Conservation (phyloP, 1,140 invertebrate genomes). For the Orius insidiosus region DNA sequence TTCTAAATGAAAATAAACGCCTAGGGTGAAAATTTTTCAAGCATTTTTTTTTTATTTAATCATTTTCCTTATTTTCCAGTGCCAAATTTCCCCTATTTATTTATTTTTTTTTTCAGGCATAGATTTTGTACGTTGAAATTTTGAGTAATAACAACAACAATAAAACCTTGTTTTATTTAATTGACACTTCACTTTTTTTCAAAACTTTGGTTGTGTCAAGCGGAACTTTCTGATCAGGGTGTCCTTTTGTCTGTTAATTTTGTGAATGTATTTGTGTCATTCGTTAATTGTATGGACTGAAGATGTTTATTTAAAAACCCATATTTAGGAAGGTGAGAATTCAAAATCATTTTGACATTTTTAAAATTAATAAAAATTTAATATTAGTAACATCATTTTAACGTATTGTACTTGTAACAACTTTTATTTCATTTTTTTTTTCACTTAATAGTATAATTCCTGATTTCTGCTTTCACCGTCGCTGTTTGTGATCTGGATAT, state of each 20-base stretch:
- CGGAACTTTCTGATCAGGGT: constrained; percentile 9
- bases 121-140: constrained; percentile 11
- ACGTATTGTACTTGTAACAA: constrained; percentile 11
- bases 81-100: background rate
- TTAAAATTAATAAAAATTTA: constrained; percentile 2
- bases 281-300: too few relatives aligned
- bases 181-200: too few relatives aligned
- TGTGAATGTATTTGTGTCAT: constrained; percentile 7
- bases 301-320: background rate
- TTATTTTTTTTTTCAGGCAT: constrained; percentile 2
- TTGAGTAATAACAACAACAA: background rate
- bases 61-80: background rate
- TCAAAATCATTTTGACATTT: constrained; percentile 5
- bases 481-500: constrained; percentile 7
- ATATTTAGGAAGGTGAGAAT: constrained; percentile 10
- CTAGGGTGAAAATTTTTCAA: too few relatives aligned
- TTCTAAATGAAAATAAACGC: too few relatives aligned
- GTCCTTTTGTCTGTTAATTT: constrained; percentile 3
- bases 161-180: constrained; percentile 7
- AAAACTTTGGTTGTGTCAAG: constrained; percentile 3
- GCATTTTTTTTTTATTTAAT: constrained; percentile 8
- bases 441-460: constrained; percentile 8
- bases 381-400: constrained; percentile 12
- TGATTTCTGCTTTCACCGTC: constrained; percentile 9
- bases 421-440: constrained; percentile 9